phyloP scores from a whole-genome alignment of 2,888 invertebrate species.

The Lasius fuliginosus region DNA sequence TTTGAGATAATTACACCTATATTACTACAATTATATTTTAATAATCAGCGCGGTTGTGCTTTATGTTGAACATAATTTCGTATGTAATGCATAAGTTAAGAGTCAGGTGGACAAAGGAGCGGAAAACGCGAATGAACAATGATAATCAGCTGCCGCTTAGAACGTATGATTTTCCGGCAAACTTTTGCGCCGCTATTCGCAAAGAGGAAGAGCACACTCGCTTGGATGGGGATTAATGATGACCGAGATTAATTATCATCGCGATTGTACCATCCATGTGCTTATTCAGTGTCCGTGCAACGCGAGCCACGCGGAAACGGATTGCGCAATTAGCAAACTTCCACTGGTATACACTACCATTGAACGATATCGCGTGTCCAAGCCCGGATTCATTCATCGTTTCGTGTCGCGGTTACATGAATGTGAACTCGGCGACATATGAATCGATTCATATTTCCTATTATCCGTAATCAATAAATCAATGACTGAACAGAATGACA shows the following conservation, averaged over 20 bases:
- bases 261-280: conserved; percentile 54
- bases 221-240: conserved; percentile 53
- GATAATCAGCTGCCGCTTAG: conserved; percentile 36
- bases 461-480: background rate
- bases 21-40: background rate
- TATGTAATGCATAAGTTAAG: conserved; percentile 32
- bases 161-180: conserved; percentile 52
- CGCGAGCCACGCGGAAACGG: conserved; percentile 68
- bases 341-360: conserved; percentile 60
- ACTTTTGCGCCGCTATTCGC: conserved; percentile 52
- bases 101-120: conserved; percentile 42
- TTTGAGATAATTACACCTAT: background rate
- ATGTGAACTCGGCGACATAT: background rate
- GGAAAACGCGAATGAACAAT: conserved; percentile 46
- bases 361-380: conserved; percentile 53
- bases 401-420: conserved; percentile 37
- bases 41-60: background rate
- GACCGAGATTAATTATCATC: conserved; percentile 55
- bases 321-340: conserved; percentile 72
- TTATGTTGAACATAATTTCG: conserved; percentile 20
- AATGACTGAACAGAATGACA: background rate
- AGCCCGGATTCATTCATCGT: conserved; percentile 65
- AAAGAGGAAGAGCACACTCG: conserved; percentile 39
- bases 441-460: background rate
- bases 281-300: conserved; percentile 59